A percentile compares a stretch with the other conserved stretches of the same genome.
phyloP scores from a whole-genome alignment of 2,797 vertebrate genomes.

The Crenuchus spilurus region DNA sequence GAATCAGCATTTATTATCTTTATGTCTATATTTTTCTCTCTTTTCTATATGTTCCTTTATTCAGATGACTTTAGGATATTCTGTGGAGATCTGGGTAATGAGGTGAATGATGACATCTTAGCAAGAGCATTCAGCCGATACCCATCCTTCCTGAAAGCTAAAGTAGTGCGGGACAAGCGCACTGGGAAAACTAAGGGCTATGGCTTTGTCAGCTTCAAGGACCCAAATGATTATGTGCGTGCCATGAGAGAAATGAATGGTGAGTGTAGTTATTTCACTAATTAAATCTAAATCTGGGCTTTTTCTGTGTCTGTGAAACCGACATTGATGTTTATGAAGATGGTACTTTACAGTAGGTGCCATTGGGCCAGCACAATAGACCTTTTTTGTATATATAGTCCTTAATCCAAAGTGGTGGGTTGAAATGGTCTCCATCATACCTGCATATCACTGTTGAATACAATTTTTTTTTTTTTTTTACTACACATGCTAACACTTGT shows the following conservation, averaged over 20 bases:
- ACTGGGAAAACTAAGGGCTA: constrained; percentile 94
- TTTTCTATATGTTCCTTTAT: background rate
- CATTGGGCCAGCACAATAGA: too few relatives aligned
- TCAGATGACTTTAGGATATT: constrained; percentile 94
- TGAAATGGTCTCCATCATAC: too few relatives aligned
- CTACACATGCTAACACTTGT: too few relatives aligned
- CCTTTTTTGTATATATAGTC: too few relatives aligned
- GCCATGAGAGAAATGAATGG: constrained; percentile 96
- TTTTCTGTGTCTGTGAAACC: background rate
- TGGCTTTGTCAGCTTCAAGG: constrained; percentile 94
- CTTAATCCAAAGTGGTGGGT: too few relatives aligned
- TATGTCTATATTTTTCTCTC: too few relatives aligned
- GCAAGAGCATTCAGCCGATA: constrained; percentile 91
- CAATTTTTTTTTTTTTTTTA: too few relatives aligned
- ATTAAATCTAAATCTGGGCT: background rate
- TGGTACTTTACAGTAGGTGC: too few relatives aligned
- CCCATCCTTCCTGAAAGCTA: constrained; percentile 91
- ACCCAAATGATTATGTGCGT: constrained; percentile 91
- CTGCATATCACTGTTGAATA: too few relatives aligned
- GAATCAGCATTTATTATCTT: too few relatives aligned
- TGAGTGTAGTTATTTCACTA: constrained; percentile 60
- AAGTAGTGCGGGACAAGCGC: constrained; percentile 91
- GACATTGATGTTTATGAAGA: too few relatives aligned
- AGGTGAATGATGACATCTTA: constrained; percentile 92
- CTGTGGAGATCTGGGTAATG: constrained; percentile 92